phyloP scores from a whole-genome alignment of 2,797 vertebrate genomes.

The Sorex maritimensis region DNA sequence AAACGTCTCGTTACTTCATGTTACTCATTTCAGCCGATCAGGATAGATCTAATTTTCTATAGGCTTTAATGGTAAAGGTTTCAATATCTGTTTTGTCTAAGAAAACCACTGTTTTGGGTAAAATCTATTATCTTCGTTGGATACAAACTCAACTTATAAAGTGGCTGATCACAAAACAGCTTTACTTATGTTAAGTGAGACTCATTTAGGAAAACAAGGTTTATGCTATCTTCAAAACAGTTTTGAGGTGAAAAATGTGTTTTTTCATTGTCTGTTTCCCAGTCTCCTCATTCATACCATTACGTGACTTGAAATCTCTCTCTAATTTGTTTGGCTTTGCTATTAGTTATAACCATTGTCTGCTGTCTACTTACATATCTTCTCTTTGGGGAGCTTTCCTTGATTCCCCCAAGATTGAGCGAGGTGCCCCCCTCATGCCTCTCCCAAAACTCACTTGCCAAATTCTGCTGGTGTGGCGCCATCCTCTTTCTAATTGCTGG shows the following conservation, averaged over 20 bases:
- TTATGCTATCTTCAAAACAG: no score
- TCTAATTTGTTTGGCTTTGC: background rate
- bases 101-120: background rate
- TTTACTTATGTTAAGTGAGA: no score
- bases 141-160: no score
- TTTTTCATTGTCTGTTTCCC: no score
- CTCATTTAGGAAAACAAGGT: no score
- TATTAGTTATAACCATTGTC: background rate
- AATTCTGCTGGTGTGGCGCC: background rate
- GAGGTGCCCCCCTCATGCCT: background rate
- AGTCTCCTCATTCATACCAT: no score
- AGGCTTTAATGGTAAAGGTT: background rate
- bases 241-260: no score
- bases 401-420: background rate
- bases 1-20: background rate
- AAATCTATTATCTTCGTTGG: no score
- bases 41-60: background rate
- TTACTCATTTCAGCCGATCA: background rate
- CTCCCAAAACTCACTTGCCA: background rate
- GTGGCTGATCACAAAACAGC: no score
- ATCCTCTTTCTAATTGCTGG: background rate
- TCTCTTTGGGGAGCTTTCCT: background rate
- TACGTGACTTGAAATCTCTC: background rate
- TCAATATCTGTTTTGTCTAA: slow-evolving; percentile 26
- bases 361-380: background rate